Percentiles rank a stretch among this genome's conserved stretches.
These are phyloP conservation scores for Stenotaenia linearis DNA, from an alignment of 2,888 invertebrate species.

Conservation along the genomic window DNA sequence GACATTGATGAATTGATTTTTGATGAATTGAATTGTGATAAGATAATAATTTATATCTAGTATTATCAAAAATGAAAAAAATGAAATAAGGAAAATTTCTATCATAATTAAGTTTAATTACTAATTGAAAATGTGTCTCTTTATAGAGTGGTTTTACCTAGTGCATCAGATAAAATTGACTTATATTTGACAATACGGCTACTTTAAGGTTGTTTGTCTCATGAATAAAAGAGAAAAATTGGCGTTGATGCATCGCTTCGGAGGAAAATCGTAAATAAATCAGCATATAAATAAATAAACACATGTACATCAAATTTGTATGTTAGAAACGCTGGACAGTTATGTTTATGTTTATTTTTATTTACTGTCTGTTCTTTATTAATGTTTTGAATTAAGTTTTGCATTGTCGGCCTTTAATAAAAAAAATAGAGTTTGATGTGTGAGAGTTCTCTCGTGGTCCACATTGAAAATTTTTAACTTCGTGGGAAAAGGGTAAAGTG, in stretches of 20 bases:
- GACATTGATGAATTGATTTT: no score
- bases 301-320: neutral
- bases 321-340: neutral
- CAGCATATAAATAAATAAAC: neutral
- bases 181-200: neutral
- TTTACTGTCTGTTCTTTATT: neutral
- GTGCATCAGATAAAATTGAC: neutral
- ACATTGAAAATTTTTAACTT: neutral
- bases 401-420: neutral
- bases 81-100: no score
- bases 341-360: neutral
- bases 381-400: neutral
- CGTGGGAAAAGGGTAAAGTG: constrained; percentile 6
- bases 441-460: constrained; percentile 1
- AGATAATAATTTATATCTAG: no score
- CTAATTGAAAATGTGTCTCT: no score
- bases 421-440: neutral
- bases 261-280: neutral
- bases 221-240: constrained; percentile 1
- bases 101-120: no score
- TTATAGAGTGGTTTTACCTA: no score
- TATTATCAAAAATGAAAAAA: no score
- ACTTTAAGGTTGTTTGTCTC: neutral
- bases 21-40: no score
- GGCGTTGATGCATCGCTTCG: neutral